Evolutionary conservation across 2,888 invertebrate genomes (phyloP).

Genomic region (Epirrita christyi): DNA sequence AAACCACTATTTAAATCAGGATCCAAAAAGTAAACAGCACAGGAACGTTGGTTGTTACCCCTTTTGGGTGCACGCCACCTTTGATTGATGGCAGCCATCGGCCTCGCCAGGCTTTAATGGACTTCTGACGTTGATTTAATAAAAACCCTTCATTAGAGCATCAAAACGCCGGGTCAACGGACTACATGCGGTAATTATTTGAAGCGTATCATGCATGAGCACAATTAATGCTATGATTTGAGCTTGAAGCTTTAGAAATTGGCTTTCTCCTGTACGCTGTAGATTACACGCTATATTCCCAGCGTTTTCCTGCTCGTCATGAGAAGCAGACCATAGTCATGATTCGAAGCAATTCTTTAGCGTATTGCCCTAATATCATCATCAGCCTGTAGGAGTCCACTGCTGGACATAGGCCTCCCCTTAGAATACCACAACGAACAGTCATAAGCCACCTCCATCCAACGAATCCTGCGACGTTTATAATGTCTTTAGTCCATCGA

Average conservation of each 20-base stretch:
- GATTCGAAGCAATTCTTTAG: background rate
- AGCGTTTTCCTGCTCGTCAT: slow-evolving; percentile 12
- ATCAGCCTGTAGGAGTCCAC: too few relatives aligned
- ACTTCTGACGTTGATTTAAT: slow-evolving; percentile 83
- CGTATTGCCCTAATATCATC: too few relatives aligned
- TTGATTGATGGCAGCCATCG: slow-evolving; percentile 68
- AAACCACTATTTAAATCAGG: slow-evolving; percentile 51
- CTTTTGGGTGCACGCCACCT: slow-evolving; percentile 56
- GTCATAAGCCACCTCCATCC: too few relatives aligned
- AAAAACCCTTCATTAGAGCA: slow-evolving; percentile 81
- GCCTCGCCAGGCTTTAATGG: slow-evolving; percentile 67
- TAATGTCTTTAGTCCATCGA: too few relatives aligned
- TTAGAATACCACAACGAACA: too few relatives aligned
- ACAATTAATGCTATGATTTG: slow-evolving; percentile 50
- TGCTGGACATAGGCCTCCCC: too few relatives aligned
- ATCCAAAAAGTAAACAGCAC: slow-evolving; percentile 53
- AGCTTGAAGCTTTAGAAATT: slow-evolving; percentile 41
- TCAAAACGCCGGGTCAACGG: slow-evolving; percentile 57
- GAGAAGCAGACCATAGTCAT: background rate
- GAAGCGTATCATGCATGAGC: slow-evolving; percentile 47
- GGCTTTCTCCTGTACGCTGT: slow-evolving; percentile 45
- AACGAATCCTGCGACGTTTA: too few relatives aligned
- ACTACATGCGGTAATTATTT: slow-evolving; percentile 50
- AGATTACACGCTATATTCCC: slow-evolving; percentile 8
- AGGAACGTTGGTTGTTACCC: slow-evolving; percentile 44